Evolutionary conservation across 53 echinoderm and acorn worm genomes (phyloP).

Genomic region (Henricia sp.): DNA sequence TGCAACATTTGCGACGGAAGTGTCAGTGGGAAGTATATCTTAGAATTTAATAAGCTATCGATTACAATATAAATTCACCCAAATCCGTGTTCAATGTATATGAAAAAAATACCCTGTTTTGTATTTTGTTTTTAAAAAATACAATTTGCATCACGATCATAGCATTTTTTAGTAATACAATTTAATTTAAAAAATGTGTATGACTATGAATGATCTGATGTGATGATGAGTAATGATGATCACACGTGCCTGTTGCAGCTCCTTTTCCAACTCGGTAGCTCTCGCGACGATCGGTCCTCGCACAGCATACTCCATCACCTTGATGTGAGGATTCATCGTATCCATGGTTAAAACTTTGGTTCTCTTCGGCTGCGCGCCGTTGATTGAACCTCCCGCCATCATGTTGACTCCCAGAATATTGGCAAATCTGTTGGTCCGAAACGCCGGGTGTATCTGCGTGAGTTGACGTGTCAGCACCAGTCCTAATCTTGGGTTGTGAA

Average conservation of each 20-base stretch:
- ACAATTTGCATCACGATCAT: no score
- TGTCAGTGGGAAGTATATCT: no score
- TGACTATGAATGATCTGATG: not conserved
- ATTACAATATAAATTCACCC: no score
- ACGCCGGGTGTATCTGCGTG: not conserved
- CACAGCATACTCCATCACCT: conserved; percentile 97
- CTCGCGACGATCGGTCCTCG: conserved; percentile 91
- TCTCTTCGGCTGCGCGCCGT: conserved; percentile 63
- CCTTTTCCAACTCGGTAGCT: conserved; percentile 84
- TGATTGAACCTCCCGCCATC: conserved; percentile 22
- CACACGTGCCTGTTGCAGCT: conserved; percentile 76
- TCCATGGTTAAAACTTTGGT: conserved; percentile 85
- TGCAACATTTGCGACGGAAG: no score
- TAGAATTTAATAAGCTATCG: no score
- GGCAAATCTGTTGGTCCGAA: not conserved
- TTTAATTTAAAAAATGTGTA: not conserved
- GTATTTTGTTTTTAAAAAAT: no score
- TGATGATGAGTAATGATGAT: not conserved
- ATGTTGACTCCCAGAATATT: conserved; percentile 17
- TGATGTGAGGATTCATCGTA: conserved; percentile 96
- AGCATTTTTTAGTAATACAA: not conserved
- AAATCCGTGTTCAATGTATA: no score
- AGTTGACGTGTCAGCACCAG: not conserved
- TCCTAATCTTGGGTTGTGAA: not conserved
- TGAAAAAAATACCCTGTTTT: no score